Evolutionary conservation across 2,797 vertebrate genomes (phyloP), one percentile per base, ranked within the genome.

Genomic region (Mormyrus hasselquistii): DNA sequence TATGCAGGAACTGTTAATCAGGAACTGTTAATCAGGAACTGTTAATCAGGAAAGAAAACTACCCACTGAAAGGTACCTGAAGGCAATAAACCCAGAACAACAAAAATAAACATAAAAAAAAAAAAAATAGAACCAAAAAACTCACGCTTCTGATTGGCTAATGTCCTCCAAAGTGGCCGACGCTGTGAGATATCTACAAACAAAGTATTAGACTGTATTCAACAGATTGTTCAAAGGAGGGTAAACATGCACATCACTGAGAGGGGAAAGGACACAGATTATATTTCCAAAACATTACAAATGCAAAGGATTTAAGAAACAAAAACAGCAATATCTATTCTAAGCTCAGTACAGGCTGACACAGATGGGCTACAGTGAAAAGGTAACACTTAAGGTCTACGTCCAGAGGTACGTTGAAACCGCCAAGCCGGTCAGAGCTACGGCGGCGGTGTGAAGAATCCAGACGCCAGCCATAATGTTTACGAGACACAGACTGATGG

Each of bases 161-260:
- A 97, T 95, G 96, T 97, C 96, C 94, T 98, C 97, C 96, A 97
- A 93, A 94, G 97, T 97, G 94, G 96, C 96, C 92, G 96, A 96
- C 93, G 97, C 97, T 95, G 96, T 96, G 95, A 97, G 95, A 96
- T 97, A 98, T 96, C 97, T 98, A 96, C 92, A 97, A 97, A 98
- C 95, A 97, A 94, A 94, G 94, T 93, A 93, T 94, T 92, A 95
- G 91, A 91, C 94, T 94, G 90, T 91, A 90, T 90, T 95, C 92
- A 93, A 79, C 92, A 90, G 73, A 85, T 87, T 47, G 53, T 88
- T 86, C 25, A 89, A 9, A 34, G 12, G 91, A 87, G 84, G 90
- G 89, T 53, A 88, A 92, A 85, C 92, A 52, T 92, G 53, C 87
- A 92, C 91, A 92, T 69, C 49, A 85, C 44, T 69, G 87, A 69